Conservation (phyloP, 2,888 invertebrate genomes). For the Cordilura impudica region DNA sequence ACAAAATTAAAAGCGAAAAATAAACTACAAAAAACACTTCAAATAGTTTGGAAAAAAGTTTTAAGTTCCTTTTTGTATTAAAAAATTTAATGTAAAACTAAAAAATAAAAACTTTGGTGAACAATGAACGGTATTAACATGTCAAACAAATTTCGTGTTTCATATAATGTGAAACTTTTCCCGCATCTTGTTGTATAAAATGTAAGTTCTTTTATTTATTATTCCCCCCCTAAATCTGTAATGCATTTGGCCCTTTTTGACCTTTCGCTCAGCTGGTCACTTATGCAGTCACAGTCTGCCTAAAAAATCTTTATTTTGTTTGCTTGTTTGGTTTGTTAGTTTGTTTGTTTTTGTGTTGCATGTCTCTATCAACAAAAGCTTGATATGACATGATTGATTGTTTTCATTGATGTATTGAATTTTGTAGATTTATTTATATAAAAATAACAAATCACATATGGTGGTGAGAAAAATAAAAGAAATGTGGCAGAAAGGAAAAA, state of each 20-base stretch:
- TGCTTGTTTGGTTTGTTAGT: no score
- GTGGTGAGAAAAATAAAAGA: not conserved
- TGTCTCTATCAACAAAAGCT: conserved; percentile 21
- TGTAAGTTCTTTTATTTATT: not conserved
- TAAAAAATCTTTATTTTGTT: not conserved
- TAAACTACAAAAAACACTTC: not conserved
- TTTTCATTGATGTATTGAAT: conserved; percentile 3
- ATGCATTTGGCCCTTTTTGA: conserved; percentile 22
- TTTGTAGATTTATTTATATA: not conserved
- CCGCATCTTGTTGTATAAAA: not conserved
- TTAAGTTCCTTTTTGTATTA: conserved; percentile 12
- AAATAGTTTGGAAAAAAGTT: conserved; percentile 12
- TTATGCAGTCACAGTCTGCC: not conserved
- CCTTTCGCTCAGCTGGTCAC: conserved; percentile 37
- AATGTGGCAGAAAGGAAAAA: no score
- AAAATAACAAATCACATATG: not conserved
- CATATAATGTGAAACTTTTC: conserved; percentile 3
- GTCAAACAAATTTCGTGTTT: not conserved
- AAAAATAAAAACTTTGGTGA: not conserved
- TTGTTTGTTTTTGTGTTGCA: not conserved
- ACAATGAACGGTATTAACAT: not conserved
- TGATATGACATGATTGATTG: conserved; percentile 23
- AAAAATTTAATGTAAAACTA: conserved; percentile 6
- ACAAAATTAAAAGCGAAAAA: not conserved
- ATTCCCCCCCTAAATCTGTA: not conserved